Evolutionary conservation across 2,113 vertebrate genomes (phyloP), one percentile per base, ranked within the genome.

Genomic region (Syrrhaptes paradoxus): DNA sequence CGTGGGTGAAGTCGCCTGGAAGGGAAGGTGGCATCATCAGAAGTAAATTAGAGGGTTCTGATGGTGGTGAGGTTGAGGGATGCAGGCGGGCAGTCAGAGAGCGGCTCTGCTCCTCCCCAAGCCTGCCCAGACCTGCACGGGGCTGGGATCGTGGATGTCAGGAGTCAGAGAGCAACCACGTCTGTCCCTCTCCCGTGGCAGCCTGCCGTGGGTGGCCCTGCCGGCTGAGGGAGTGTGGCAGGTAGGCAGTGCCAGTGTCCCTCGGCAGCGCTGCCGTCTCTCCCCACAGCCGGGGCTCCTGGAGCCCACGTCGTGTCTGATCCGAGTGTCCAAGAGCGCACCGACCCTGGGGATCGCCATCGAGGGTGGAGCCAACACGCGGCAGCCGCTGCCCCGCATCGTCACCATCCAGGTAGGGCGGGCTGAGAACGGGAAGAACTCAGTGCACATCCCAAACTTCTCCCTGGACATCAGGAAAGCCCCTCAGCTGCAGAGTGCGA

Each of bases 261-360:
- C 17, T 67, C 3, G 1, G 61, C 87, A 75, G 51, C 36, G 4
- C 89, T 73, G 29, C 77, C 15, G 3, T 92, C 54, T 81, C 32
- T 84, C 55, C 95, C 82, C 12, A 0, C 94, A 99, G 99, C 99
- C 99, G 0, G 99, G 99, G 17, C 98, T 99, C 62, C 93, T 99
- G 97, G 99, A 99, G 90, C 99, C 99, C 74, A 99, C 98, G 0
- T 99, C 99, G 7, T 98, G 98, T 29, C 97, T 99, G 82, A 98
- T 99, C 95, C 98, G 99, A 11, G 99, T 99, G 94, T 97, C 97
- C 78, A 99, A 99, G 96, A 99, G 98, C 5, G 98, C 99, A 6
- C 98, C 98, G 9, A 99, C 99, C 32, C 72, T 99, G 96, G 99
- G 99, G 41, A 99, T 99, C 5, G 99, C 99, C 97, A 99, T 99